These are phyloP conservation scores for Neodiprion pinetum DNA, from an alignment of 1,140 invertebrate genomes.

Conservation along the genomic window DNA sequence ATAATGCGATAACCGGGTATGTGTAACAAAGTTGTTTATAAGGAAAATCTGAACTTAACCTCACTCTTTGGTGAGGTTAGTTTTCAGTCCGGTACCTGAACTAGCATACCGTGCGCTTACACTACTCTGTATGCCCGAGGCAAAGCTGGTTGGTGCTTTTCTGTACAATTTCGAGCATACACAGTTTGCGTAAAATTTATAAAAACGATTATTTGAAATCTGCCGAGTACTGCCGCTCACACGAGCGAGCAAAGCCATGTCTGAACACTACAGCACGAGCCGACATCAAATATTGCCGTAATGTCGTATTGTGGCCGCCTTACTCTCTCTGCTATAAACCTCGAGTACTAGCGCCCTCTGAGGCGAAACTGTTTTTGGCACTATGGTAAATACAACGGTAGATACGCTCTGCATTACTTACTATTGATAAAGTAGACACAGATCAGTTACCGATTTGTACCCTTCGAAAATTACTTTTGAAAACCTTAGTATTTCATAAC, in stretches of 20 bases:
- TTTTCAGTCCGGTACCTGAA: not conserved
- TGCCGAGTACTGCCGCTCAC: slow-evolving; percentile 28
- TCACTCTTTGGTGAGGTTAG: not conserved
- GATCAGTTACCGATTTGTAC: no score
- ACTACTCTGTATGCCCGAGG: not conserved
- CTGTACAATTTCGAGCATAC: not conserved
- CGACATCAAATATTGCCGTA: not conserved
- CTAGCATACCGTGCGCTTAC: not conserved
- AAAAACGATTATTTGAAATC: slow-evolving; percentile 36
- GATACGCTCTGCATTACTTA: no score
- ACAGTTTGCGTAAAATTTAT: slow-evolving; percentile 25
- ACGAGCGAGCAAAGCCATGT: slow-evolving; percentile 46
- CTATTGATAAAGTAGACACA: no score
- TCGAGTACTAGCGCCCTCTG: no score
- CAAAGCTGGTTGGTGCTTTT: not conserved
- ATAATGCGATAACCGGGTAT: no score
- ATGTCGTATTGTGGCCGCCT: not conserved
- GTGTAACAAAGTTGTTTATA: no score
- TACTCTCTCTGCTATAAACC: no score
- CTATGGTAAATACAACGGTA: no score
- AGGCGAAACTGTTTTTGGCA: no score
- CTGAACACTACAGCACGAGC: slow-evolving; percentile 25
- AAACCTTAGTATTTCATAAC: no score
- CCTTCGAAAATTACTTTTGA: no score
- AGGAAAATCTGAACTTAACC: no score